Evolutionary conservation across 2,888 invertebrate species (phyloP).

Genomic region (Epinotia brunnichana): DNA sequence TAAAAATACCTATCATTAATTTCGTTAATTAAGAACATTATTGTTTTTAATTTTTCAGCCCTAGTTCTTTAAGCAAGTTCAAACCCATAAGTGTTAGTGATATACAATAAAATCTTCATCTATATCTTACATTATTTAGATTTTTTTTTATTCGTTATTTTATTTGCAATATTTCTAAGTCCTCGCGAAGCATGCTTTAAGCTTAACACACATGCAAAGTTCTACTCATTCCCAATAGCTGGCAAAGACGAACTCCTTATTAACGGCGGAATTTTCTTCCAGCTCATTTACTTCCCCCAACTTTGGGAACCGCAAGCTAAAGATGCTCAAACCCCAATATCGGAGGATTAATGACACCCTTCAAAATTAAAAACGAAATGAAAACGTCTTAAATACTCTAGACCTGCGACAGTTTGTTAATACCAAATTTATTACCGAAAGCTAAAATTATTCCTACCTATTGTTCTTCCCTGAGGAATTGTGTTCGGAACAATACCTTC

Average conservation of each 20-base stretch:
- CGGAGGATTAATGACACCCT: conserved; percentile 76
- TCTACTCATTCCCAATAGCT: conserved; percentile 8
- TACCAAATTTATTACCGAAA: conserved; percentile 76
- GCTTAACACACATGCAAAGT: conserved; percentile 12
- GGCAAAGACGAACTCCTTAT: conserved; percentile 43
- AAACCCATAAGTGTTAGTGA: no score
- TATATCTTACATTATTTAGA: no score
- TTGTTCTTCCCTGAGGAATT: conserved; percentile 74
- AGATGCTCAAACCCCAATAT: conserved; percentile 75
- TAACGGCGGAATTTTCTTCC: conserved; percentile 57
- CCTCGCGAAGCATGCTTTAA: neutral
- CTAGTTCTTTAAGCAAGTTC: no score
- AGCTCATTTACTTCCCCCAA: conserved; percentile 72
- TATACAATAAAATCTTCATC: no score
- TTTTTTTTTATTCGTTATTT: conserved; percentile 13
- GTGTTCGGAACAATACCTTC: conserved; percentile 78
- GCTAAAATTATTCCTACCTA: conserved; percentile 77
- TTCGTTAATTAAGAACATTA: no score
- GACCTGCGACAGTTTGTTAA: conserved; percentile 63
- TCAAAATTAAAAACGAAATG: conserved; percentile 76
- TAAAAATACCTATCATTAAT: no score
- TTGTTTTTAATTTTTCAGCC: no score
- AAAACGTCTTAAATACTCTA: conserved; percentile 47
- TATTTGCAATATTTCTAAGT: neutral
- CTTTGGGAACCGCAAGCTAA: conserved; percentile 57